phyloP scores from a whole-genome alignment of 2,888 invertebrate species.

The Drosophila bunnanda region DNA sequence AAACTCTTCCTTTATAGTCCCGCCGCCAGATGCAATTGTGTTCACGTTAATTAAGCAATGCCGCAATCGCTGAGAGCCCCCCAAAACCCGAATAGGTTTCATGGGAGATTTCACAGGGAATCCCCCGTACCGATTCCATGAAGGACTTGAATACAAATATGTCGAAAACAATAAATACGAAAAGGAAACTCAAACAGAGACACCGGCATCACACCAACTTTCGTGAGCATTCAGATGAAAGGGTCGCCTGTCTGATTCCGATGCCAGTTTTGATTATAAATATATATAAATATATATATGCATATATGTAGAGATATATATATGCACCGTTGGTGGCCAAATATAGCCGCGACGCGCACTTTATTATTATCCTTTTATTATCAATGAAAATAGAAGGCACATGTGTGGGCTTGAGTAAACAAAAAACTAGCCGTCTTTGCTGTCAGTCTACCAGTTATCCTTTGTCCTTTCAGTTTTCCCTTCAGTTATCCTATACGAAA shows the following conservation, averaged over 20 bases:
- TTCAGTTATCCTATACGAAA: background rate
- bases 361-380: slow-evolving; percentile 79
- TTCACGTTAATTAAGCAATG: slow-evolving; percentile 47
- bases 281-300: background rate
- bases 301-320: background rate
- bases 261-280: slow-evolving; percentile 10
- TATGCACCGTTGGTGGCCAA: slow-evolving; percentile 30
- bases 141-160: slow-evolving; percentile 52
- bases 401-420: slow-evolving; percentile 48
- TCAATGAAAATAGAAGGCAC: slow-evolving; percentile 68
- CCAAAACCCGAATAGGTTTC: slow-evolving; percentile 11
- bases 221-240: slow-evolving; percentile 59
- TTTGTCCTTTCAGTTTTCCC: background rate
- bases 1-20: background rate
- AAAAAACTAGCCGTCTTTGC: slow-evolving; percentile 63
- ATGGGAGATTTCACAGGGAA: background rate
- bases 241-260: slow-evolving; percentile 53
- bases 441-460: slow-evolving; percentile 59
- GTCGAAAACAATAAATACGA: slow-evolving; percentile 74
- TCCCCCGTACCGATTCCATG: background rate
- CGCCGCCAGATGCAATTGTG: slow-evolving; percentile 40
- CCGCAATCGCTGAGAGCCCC: too few relatives aligned
- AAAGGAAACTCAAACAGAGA: slow-evolving; percentile 42
- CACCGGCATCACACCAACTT: slow-evolving; percentile 47
- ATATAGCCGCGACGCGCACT: slow-evolving; percentile 75